A percentile compares a stretch with the other conserved stretches of the same genome.
Conservation (phyloP, 2,113 vertebrate species). For the Etheostoma spectabile region DNA sequence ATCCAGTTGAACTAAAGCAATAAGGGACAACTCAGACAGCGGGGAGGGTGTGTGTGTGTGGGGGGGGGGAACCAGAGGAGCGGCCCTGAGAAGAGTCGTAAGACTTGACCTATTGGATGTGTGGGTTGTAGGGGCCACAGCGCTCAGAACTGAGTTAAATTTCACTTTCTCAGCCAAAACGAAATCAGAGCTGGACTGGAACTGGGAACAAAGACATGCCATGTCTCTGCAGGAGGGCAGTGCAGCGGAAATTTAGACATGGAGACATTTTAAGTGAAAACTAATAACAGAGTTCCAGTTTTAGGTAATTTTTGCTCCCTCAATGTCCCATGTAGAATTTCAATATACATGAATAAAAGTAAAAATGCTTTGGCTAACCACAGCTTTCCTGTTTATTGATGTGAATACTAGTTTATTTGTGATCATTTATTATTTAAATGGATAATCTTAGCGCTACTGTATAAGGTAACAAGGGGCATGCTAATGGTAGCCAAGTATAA, state of each 20-base stretch:
- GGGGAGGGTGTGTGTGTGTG: conserved; percentile 27
- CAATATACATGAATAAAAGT: neutral
- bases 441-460: neutral
- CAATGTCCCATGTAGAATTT: neutral
- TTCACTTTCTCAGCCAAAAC: conserved; percentile 13
- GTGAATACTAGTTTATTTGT: neutral
- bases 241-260: neutral
- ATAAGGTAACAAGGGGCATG: neutral
- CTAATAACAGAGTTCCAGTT: neutral
- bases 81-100: conserved; percentile 46
- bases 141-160: conserved; percentile 61
- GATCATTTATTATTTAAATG: too few species aligned
- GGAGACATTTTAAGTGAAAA: neutral
- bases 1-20: conserved; percentile 80
- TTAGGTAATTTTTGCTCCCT: neutral
- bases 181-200: neutral
- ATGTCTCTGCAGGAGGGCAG: neutral
- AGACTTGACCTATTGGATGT: conserved; percentile 27
- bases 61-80: conserved; percentile 28
- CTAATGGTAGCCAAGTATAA: neutral
- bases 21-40: conserved; percentile 58
- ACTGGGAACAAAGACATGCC: neutral
- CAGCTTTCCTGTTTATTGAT: neutral
- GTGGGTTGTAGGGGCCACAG: conserved; percentile 20
- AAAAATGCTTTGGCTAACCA: neutral